Conservation (phyloP, 2,888 invertebrate species). For the Hartigia nigra region DNA sequence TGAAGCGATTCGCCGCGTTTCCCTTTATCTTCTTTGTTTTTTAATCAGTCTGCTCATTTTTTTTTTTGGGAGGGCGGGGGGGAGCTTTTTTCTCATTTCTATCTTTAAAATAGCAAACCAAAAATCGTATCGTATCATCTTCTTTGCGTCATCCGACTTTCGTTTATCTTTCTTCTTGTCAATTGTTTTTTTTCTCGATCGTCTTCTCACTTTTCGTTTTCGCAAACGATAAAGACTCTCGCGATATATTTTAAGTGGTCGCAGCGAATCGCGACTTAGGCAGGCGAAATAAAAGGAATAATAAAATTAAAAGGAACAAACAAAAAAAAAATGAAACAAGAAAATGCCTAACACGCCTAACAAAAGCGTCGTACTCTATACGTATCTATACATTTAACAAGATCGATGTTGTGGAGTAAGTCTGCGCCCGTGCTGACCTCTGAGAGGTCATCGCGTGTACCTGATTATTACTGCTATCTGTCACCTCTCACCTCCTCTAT, state of each 20-base stretch:
- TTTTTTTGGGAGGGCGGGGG: too few relatives aligned
- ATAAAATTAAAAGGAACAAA: background rate
- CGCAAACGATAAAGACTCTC: background rate
- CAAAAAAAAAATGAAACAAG: background rate
- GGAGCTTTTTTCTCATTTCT: background rate
- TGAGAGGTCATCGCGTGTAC: background rate
- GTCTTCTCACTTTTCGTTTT: background rate
- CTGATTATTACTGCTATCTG: background rate
- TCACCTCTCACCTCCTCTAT: slow-evolving; percentile 28
- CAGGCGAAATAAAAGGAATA: background rate
- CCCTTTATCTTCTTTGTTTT: background rate
- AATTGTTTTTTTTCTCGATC: background rate
- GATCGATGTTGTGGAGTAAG: slow-evolving; percentile 7
- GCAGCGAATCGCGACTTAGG: background rate
- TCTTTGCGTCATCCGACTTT: background rate
- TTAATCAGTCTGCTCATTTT: too few relatives aligned
- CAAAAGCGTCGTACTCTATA: background rate
- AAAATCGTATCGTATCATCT: background rate
- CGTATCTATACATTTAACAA: slow-evolving; percentile 7
- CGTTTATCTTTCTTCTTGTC: background rate
- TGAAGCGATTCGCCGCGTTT: background rate
- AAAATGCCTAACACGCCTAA: background rate
- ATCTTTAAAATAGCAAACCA: background rate
- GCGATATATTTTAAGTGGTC: background rate
- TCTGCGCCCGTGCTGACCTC: background rate